A percentile compares a stretch with the other conserved stretches of the same genome.
These are phyloP conservation scores for Cepaea nemoralis DNA, from an alignment of 1,140 invertebrate species.

Conservation along the genomic window DNA sequence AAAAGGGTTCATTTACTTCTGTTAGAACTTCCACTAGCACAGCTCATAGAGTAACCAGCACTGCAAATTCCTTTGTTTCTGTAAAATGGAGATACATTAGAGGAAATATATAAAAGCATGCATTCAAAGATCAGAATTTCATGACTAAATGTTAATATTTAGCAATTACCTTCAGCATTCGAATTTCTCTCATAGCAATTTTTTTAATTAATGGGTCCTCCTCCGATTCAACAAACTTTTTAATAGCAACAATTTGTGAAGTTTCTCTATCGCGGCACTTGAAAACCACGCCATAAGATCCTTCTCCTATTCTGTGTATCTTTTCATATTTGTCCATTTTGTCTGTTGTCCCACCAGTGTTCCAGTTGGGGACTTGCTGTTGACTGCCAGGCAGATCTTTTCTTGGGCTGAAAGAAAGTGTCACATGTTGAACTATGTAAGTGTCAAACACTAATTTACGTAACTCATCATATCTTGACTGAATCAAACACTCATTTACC, in stretches of 20 bases:
- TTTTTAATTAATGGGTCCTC: slow-evolving; percentile 98
- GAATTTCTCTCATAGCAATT: slow-evolving; percentile 96
- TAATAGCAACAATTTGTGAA: slow-evolving; percentile 96
- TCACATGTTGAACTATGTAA: too few species aligned
- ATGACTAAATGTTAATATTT: neutral
- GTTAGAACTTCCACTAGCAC: too few species aligned
- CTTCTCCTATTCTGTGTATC: slow-evolving; percentile 95
- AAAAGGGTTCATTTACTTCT: too few species aligned
- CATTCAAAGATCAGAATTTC: too few species aligned
- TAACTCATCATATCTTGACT: too few species aligned
- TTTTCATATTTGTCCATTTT: slow-evolving; percentile 98
- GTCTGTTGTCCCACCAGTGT: slow-evolving; percentile 37
- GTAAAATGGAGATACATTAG: too few species aligned
- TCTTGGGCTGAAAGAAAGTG: slow-evolving; percentile 44
- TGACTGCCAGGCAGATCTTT: slow-evolving; percentile 34
- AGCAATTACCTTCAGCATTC: slow-evolving; percentile 90
- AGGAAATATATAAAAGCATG: too few species aligned
- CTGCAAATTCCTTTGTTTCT: too few species aligned
- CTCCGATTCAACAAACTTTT: slow-evolving; percentile 98
- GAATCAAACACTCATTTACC: too few species aligned
- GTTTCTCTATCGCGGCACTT: slow-evolving; percentile 97
- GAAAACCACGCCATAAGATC: slow-evolving; percentile 98
- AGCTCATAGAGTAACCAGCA: too few species aligned
- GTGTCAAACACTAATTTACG: too few species aligned
- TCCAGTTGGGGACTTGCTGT: slow-evolving; percentile 29